These are phyloP conservation scores for Brachypteracias leptosomus DNA, from an alignment of 2,113 vertebrate species.

Conservation along the genomic window DNA sequence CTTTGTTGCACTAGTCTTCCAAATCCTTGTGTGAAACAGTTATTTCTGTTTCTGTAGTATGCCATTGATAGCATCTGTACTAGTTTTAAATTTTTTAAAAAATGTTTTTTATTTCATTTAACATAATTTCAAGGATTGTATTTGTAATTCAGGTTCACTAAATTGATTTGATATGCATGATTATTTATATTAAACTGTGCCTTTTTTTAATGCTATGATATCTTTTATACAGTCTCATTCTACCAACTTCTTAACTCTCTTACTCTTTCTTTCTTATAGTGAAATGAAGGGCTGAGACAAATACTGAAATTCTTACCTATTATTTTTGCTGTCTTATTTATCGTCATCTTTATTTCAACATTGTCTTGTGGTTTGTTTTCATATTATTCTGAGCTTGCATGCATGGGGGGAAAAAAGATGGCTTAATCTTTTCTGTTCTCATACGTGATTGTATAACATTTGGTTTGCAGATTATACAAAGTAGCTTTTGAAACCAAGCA, in stretches of 20 bases:
- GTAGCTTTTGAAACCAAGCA: not conserved
- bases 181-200: not conserved
- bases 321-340: not conserved
- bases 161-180: not conserved
- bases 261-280: not conserved
- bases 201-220: not conserved
- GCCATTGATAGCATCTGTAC: not conserved
- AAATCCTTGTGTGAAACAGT: not conserved
- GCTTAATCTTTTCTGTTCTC: not conserved
- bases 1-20: not conserved
- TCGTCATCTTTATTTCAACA: not conserved
- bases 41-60: not conserved
- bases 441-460: not conserved
- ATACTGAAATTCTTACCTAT: not conserved
- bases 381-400: not conserved
- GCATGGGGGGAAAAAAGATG: rapidly evolving
- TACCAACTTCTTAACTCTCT: not conserved
- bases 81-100: not conserved
- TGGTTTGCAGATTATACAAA: not conserved
- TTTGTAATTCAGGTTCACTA: not conserved
- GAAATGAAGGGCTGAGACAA: not conserved
- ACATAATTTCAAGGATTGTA: not conserved
- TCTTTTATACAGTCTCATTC: not conserved
- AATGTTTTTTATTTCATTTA: not conserved
- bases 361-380: not conserved